A percentile compares a stretch with the other conserved stretches of the same genome.
Evolutionary conservation across 2,113 vertebrate species (phyloP).

Genomic region (Paramisgurnus dabryanus): DNA sequence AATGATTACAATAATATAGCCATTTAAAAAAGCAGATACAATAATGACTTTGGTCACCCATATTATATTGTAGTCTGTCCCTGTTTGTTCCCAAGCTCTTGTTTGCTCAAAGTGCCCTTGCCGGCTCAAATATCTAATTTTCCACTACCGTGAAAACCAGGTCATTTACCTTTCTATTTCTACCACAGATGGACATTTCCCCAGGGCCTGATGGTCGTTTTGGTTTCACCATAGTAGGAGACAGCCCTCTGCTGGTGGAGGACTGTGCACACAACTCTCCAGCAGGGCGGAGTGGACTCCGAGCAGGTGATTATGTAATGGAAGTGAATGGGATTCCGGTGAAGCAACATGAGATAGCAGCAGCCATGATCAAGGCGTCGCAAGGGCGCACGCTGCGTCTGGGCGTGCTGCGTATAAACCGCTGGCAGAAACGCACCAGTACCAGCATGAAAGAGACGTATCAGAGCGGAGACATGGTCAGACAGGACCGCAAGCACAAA

Average conservation of each 20-base stretch:
- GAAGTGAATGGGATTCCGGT: conserved; percentile 82
- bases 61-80: too few relatives aligned
- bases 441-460: conserved; percentile 78
- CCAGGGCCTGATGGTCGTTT: conserved; percentile 72
- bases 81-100: too few relatives aligned
- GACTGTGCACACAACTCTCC: conserved; percentile 75
- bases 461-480: conserved; percentile 71
- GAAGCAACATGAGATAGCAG: conserved; percentile 70
- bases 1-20: too few relatives aligned
- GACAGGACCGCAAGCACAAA: conserved; percentile 83
- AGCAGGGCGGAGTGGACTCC: conserved; percentile 75
- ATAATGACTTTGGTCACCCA: too few relatives aligned
- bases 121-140: background rate
- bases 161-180: background rate
- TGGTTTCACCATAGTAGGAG: conserved; percentile 78
- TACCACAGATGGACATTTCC: conserved; percentile 69
- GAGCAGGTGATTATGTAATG: conserved; percentile 79
- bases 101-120: background rate
- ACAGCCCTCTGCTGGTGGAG: conserved; percentile 80
- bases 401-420: conserved; percentile 81
- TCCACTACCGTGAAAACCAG: background rate
- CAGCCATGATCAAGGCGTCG: conserved; percentile 76
- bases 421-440: conserved; percentile 70
- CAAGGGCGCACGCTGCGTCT: conserved; percentile 72
- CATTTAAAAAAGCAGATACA: too few relatives aligned